Evolutionary conservation across 1,140 invertebrate genomes (phyloP).

Genomic region (Drosophila auraria): DNA sequence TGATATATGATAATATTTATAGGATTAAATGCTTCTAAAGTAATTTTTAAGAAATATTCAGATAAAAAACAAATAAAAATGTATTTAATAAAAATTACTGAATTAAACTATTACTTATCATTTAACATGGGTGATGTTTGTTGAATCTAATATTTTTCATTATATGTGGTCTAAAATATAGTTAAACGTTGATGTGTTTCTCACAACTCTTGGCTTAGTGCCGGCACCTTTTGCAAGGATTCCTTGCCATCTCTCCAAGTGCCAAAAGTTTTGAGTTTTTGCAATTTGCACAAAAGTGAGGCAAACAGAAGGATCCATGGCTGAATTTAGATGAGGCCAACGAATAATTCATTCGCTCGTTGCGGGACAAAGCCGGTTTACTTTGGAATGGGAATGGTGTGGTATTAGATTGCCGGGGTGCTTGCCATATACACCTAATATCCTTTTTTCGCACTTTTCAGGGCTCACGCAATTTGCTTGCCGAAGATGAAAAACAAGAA

Average conservation of each 20-base stretch:
- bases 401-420: conserved; percentile 10
- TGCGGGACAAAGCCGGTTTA: conserved; percentile 28
- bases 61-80: background rate
- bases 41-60: too few relatives aligned
- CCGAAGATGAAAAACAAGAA: conserved; percentile 46
- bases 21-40: too few relatives aligned
- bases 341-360: conserved; percentile 78
- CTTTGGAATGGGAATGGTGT: background rate
- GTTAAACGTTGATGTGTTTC: background rate
- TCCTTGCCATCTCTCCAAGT: conserved; percentile 23
- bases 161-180: too few relatives aligned
- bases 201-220: background rate
- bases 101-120: background rate
- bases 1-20: too few relatives aligned
- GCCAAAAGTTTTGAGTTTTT: conserved; percentile 48
- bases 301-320: conserved; percentile 16
- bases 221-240: background rate
- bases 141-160: background rate
- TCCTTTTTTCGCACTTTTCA: conserved; percentile 55
- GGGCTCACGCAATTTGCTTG: conserved; percentile 78
- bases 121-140: background rate
- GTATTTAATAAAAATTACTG: background rate
- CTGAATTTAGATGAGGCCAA: conserved; percentile 71
- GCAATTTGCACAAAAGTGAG: conserved; percentile 39
- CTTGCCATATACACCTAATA: conserved; percentile 67